phyloP scores from a whole-genome alignment of 92 coral and sea anemone species.

The Palythoa grandiflora region DNA sequence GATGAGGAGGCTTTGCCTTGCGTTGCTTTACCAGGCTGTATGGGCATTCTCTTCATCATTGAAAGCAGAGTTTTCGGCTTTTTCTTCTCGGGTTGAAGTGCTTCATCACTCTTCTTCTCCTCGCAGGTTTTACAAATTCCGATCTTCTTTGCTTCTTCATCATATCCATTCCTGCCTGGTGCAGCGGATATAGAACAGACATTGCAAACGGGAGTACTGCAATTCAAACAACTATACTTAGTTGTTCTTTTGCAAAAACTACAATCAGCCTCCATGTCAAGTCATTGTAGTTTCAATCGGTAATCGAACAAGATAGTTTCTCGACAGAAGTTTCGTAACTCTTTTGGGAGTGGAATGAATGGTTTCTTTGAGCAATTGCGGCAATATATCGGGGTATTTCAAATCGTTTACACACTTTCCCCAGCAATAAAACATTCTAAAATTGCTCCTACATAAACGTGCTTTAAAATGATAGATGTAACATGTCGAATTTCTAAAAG shows the following conservation, averaged over 20 bases:
- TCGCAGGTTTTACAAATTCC: conserved; percentile 20
- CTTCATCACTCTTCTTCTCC: conserved; percentile 34
- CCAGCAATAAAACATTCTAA: conserved; percentile 3
- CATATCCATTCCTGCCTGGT: conserved; percentile 11
- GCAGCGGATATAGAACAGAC: conserved; percentile 17
- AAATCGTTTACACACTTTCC: conserved; percentile 7
- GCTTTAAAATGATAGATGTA: conserved; percentile 6
- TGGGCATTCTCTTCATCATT: conserved; percentile 33
- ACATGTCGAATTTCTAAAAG: conserved; percentile 7
- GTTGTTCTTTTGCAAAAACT: conserved; percentile 14
- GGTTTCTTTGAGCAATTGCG: conserved; percentile 9
- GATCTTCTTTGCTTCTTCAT: conserved; percentile 15
- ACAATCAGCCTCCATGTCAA: conserved; percentile 16
- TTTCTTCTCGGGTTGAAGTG: conserved; percentile 30
- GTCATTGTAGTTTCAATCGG: conserved; percentile 13
- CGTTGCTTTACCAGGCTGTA: conserved; percentile 35
- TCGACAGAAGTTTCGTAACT: conserved; percentile 16
- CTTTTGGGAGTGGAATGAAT: conserved; percentile 11
- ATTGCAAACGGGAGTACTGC: conserved; percentile 17
- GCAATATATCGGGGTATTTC: conserved; percentile 8
- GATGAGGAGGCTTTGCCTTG: conserved; percentile 36
- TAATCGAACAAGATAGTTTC: conserved; percentile 14
- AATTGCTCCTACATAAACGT: conserved; percentile 7
- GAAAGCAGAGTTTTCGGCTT: conserved; percentile 34
- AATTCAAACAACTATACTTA: conserved; percentile 8